Evolutionary conservation across 2,888 invertebrate genomes (phyloP).

Genomic region (Fissipunctia ypsillon): DNA sequence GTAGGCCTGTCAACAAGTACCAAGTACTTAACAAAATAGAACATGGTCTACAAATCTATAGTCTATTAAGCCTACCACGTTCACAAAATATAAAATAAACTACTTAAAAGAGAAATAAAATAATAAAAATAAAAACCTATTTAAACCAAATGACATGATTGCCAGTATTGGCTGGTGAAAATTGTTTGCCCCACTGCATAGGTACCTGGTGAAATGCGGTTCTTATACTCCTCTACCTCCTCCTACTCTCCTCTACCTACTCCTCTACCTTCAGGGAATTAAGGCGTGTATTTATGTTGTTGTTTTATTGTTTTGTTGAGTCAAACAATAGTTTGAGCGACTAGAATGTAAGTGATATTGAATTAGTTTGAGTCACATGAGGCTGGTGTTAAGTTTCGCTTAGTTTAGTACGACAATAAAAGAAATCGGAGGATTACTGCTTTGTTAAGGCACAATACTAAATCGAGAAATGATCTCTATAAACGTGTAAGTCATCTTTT

Average conservation of each 20-base stretch:
- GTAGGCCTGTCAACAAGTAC: no score
- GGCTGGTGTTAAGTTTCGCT: neutral
- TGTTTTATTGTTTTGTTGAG: neutral
- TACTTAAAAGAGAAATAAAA: no score
- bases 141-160: no score
- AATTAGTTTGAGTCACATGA: conserved; percentile 1
- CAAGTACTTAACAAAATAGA: no score
- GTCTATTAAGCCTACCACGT: no score
- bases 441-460: neutral
- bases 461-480: neutral
- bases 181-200: neutral
- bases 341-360: neutral
- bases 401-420: neutral
- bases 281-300: neutral
- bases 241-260: neutral
- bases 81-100: no score
- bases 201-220: neutral
- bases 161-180: neutral
- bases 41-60: no score
- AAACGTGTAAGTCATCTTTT: neutral
- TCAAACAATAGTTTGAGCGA: neutral
- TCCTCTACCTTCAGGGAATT: neutral
- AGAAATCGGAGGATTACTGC: neutral
- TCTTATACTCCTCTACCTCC: neutral
- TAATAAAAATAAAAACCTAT: no score